Evolutionary conservation across 2,888 invertebrate species (phyloP), one percentile per base, ranked within the genome.

Genomic region (Amphimallon solstitiale): DNA sequence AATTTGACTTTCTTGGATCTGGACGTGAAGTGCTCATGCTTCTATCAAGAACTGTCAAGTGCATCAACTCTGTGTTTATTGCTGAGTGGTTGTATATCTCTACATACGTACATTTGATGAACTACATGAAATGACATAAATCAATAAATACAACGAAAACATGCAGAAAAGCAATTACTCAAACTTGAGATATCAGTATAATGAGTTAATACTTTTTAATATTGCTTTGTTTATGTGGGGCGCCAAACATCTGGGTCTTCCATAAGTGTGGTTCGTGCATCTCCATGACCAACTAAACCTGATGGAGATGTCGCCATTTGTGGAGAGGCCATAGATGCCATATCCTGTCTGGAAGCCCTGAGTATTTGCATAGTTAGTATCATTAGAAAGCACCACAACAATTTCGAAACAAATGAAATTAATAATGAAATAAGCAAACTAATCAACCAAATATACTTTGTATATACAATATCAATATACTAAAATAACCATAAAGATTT

Each of bases 241-340:
- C 94, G 92, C 94, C 94, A 94, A 79, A 94, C 93, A 86, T 94
- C 94, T 70, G 94, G 94, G 85, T 94, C 94, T 86, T 94, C 94
- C 93, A 94, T 94, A 76, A 94, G 88, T 70, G 94, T 93, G 79
- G 91, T 90, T 85, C 88, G 90, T 77, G 90, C 90, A 84, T 90
- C 89, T 81, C 88, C 86, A 76, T 85, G 85, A 70, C 82, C 77
- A 72, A 81, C 84, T 75, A 84, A 81, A 63, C 81, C 85, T 54
- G 79, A 77, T 76, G 88, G 84, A 61, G 86, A 85, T 63, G 84
- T 83, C 68, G 84, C 84, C 80, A 87, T 88, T 80, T 89, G 88
- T 66, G 89, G 88, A 70, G 89, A 88, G 75, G 90, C 89, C 86
- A 92, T 92, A 75, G 92, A 93, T 71, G 92, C 92, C 91, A 92